A percentile compares a stretch with the other conserved stretches of the same genome.
Evolutionary conservation across 2,797 vertebrate genomes (phyloP).

Genomic region (Notamacropus eugenii): DNA sequence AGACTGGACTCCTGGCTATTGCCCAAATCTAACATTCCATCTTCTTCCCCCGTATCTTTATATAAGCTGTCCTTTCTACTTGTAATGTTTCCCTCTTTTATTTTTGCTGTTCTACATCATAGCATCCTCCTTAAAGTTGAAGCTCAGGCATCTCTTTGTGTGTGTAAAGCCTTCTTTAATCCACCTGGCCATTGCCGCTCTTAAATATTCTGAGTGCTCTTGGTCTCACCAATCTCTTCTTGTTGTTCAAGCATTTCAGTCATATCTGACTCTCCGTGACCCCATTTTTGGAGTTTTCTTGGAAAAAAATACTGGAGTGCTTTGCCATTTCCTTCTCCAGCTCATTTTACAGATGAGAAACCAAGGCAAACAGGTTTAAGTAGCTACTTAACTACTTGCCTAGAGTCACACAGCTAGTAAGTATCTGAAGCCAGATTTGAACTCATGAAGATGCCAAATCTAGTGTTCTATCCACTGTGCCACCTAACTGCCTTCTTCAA

Average conservation of each 20-base stretch:
- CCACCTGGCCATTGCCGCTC: not conserved
- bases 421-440: not conserved
- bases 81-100: not conserved
- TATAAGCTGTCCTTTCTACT: not conserved
- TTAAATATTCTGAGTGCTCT: not conserved
- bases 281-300: not conserved
- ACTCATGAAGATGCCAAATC: not conserved
- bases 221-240: not conserved
- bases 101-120: not conserved
- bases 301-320: not conserved
- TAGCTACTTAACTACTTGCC: not conserved
- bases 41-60: not conserved
- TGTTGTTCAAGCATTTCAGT: not conserved
- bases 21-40: not conserved
- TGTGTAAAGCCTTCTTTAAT: not conserved
- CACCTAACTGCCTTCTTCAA: not conserved
- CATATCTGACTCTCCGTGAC: not conserved
- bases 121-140: not conserved
- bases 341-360: not conserved
- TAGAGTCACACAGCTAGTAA: not conserved
- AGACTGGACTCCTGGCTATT: not conserved
- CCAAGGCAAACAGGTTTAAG: not conserved
- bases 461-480: not conserved
- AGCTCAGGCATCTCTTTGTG: no score
- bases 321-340: not conserved